Conservation (phyloP, 2,113 vertebrate genomes). For the Narcine bancroftii region DNA sequence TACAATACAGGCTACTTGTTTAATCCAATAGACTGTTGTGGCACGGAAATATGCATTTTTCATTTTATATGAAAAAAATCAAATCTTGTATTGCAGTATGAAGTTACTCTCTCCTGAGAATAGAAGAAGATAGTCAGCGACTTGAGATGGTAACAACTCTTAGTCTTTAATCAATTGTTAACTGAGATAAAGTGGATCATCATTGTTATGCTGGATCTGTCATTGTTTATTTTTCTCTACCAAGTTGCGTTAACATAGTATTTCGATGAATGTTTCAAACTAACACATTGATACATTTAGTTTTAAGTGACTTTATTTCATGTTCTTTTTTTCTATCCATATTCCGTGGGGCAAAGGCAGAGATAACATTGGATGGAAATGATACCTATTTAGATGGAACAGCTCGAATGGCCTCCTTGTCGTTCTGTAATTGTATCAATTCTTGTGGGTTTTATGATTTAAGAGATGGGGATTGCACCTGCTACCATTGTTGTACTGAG, state of each 20-base stretch:
- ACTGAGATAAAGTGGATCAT: background rate
- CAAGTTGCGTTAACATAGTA: background rate
- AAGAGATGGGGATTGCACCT: background rate
- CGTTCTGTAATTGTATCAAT: background rate
- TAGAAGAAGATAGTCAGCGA: background rate
- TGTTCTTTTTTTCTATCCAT: background rate
- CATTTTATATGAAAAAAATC: background rate
- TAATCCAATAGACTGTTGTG: background rate
- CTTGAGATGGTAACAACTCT: background rate
- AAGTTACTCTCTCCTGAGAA: background rate
- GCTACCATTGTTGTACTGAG: background rate
- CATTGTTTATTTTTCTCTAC: background rate
- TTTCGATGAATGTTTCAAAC: background rate
- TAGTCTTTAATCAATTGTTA: background rate
- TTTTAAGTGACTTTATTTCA: background rate
- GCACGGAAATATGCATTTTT: background rate
- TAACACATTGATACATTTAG: background rate
- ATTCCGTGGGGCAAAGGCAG: background rate
- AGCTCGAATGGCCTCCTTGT: too few species aligned
- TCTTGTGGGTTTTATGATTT: background rate
- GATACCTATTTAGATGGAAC: background rate
- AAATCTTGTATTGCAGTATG: background rate
- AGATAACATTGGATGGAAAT: too few species aligned
- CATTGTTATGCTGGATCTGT: background rate
- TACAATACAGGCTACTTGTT: background rate